Percentiles rank a stretch among this genome's conserved stretches.
Evolutionary conservation across 1,140 invertebrate species (phyloP).

Genomic region (Ectropis grisescens): DNA sequence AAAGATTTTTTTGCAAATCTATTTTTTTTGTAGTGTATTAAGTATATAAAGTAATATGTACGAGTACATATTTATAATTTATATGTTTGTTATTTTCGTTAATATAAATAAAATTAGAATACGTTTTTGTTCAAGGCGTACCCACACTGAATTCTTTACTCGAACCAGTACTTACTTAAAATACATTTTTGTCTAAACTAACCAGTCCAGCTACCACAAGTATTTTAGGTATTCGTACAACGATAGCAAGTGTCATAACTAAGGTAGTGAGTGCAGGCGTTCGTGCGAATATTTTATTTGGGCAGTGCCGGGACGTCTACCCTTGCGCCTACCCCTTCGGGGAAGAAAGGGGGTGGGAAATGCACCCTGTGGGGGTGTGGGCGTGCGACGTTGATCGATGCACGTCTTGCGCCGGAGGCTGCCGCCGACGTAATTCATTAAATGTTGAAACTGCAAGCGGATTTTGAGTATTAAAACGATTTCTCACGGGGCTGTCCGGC

Average conservation of each 20-base stretch:
- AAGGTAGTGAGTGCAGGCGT: constrained; percentile 42
- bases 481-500: constrained; percentile 57
- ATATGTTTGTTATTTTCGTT: too few species aligned
- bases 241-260: constrained; percentile 34
- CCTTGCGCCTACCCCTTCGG: constrained; percentile 42
- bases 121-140: too few species aligned
- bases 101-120: too few species aligned
- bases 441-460: constrained; percentile 65
- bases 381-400: constrained; percentile 62
- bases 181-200: too few species aligned
- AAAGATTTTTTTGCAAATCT: too few species aligned
- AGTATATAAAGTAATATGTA: too few species aligned
- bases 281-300: constrained; percentile 65
- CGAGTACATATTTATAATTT: too few species aligned
- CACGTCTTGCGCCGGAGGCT: constrained; percentile 68
- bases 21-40: too few species aligned
- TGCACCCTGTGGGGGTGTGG: constrained; percentile 15
- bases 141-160: too few species aligned
- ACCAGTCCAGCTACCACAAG: too few species aligned
- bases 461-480: constrained; percentile 68
- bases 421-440: constrained; percentile 68
- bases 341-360: constrained; percentile 17
- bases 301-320: constrained; percentile 41
- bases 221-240: too few species aligned
- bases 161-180: too few species aligned